Base-by-base conservation (phyloP, 1,140 invertebrate species). In the Cotesia typhae region DNA sequence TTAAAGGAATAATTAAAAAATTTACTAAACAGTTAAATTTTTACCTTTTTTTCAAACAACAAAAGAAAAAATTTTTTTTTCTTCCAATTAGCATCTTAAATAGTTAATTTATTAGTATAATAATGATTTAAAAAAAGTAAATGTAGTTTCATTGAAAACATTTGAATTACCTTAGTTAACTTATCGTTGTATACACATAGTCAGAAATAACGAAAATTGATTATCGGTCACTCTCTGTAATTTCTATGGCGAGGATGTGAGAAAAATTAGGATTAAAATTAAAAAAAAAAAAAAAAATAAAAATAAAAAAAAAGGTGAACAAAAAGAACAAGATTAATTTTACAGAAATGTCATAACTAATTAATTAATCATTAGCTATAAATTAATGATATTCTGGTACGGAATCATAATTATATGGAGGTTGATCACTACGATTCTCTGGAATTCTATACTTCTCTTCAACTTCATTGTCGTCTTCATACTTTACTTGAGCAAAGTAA, bases 371-470 rank as follows among this genome's bases (percentile, higher is more conserved):
- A 35, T 5, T 20, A 37, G 41, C 10, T 60, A 41, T n/a, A 36
- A 36, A 14, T 36, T 12, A 47, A 81, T 73, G 82, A 76, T 84
- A 84, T 75, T 84, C 80, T 73, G 73, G 80, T 14, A 81, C 81
- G 20, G 82, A 84, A 71, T 84, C 82, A 65, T 84, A 84, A 79
- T 82, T 84, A 28, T 82, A 81, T 12, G 80, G 77, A 61, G 81
- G 81, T 41, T 80, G 81, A 35, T 80, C 79, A 36, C 75, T 74
- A 65, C 80, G 82, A 73, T 81, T 82, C 41, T 88, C 87, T n/a
- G 89, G 89, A 72, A 88, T 88, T 67, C 89, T 84, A 79, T 89
- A 90, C 77, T 91, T 91, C 76, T 91, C 88, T 78, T 91, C 89
- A 17, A 88, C 88, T 61, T 91, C 86, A 64, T 85, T 84, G 51